Base-by-base conservation (phyloP, 2,113 vertebrate species). In the Falcunculus frontatus region DNA sequence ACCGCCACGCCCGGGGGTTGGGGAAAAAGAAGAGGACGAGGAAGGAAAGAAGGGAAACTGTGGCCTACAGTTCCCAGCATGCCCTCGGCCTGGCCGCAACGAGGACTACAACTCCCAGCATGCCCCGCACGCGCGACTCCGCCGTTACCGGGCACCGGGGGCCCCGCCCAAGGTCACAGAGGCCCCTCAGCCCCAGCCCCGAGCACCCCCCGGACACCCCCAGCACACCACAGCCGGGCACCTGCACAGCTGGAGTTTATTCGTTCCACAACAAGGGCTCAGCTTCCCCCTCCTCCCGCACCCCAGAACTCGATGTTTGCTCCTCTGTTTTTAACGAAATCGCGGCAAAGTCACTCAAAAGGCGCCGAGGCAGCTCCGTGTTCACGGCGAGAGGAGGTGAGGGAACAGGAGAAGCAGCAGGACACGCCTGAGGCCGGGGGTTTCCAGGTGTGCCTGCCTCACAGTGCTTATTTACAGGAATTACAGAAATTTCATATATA, bases 361-460 rank as follows among this genome's bases (percentile, higher is more conserved):
- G 49, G 59, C 49, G 33, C 57, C 17, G 13, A 0, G 72, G 62
- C 37, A 47, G 64, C 26, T 42, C 82, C 13, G 37, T 1, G 53
- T 2, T 35, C 4, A 13, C 5, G 44, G 14, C 5, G 23, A 46
- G 39, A 57, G 84, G 35, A 50, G 1, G 21, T 2, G 44, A 50
- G 89, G 17, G 20, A 72, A 26, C 15, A 56, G 80, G 78, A 64
- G 68, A 39, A 78, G 74, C 32, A 65, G 89, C 86, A 49, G 95
- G 72, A 52, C 19, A 27, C 7, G 16, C n/a, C 49, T 1, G 42
- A 81, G 68, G 22, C 16, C 33, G 6, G 6, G 0, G 25, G 63
- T 13, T 49, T 73, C 82, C 91, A 89, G 94, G 92, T 49, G 53
- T 37, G 78, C 94, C 96, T 73, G 87, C 92, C 97, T 96, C 95